phyloP scores from a whole-genome alignment of 2,113 vertebrate genomes.

The Chaetodon auriga region DNA sequence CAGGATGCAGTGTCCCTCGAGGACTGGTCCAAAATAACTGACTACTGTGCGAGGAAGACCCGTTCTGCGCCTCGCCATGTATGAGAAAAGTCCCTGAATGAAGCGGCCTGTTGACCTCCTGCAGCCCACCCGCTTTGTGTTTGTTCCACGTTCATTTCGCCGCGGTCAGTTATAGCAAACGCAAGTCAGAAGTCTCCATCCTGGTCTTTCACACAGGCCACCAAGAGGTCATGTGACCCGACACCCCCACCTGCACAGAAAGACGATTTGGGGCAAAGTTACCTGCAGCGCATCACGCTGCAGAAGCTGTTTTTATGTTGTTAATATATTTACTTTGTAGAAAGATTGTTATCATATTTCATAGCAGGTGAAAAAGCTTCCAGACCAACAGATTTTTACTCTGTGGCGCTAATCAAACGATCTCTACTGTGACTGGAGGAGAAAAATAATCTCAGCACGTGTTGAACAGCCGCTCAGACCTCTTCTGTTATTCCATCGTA shows the following conservation, averaged over 20 bases:
- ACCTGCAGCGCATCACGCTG: not conserved
- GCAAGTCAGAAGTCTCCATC: not conserved
- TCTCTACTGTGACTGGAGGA: not conserved
- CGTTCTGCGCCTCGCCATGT: not conserved
- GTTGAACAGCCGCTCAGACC: not conserved
- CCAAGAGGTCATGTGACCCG: not conserved
- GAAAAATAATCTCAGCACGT: not conserved
- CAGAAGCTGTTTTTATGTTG: not conserved
- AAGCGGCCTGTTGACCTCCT: not conserved
- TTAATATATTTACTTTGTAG: too few species aligned
- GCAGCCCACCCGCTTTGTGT: not conserved
- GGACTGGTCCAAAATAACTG: not conserved
- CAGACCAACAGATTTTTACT: too few species aligned
- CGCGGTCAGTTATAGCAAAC: not conserved
- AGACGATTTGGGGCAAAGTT: too few species aligned
- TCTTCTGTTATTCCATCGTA: not conserved
- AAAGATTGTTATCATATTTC: too few species aligned
- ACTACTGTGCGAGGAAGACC: not conserved
- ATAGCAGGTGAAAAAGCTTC: too few species aligned
- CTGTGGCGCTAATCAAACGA: not conserved
- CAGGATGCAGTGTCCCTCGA: not conserved
- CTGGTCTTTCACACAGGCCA: too few species aligned
- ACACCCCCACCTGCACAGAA: not conserved
- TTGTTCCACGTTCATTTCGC: not conserved
- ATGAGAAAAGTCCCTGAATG: not conserved